Percentiles rank a stretch among this genome's conserved stretches.
phyloP scores from a whole-genome alignment of 2,888 invertebrate genomes.

The Hedychridium roseum region DNA sequence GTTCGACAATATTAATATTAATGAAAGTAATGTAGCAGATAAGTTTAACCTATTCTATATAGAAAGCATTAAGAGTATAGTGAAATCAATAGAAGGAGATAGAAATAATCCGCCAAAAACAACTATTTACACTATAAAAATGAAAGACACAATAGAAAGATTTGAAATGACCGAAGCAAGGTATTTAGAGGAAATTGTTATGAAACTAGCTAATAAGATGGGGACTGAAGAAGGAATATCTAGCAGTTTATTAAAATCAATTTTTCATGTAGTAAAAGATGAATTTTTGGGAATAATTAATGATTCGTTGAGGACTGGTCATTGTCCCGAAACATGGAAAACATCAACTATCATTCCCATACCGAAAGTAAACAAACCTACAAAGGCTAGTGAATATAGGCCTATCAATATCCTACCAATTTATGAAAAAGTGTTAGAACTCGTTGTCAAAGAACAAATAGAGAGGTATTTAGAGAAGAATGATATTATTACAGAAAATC shows the following conservation, averaged over 20 bases:
- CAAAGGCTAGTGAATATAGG: not conserved
- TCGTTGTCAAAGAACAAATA: slow-evolving; percentile 7
- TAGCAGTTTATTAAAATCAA: not conserved
- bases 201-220: not conserved
- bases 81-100: not conserved
- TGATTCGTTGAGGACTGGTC: not conserved
- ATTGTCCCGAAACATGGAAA: not conserved
- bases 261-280: not conserved
- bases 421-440: slow-evolving; percentile 11
- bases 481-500: slow-evolving; percentile 6
- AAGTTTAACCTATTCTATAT: slow-evolving; percentile 1
- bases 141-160: not conserved
- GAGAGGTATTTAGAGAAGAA: slow-evolving; percentile 5
- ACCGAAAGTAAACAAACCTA: not conserved
- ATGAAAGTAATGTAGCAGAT: not conserved
- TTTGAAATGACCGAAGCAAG: slow-evolving; percentile 3
- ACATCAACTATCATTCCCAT: not conserved
- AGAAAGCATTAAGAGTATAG: not conserved
- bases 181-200: slow-evolving; percentile 1
- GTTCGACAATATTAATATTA: not conserved
- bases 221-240: not conserved
- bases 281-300: not conserved
- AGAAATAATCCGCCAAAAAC: not conserved
- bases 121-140: not conserved
- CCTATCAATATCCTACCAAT: not conserved